phyloP scores from a whole-genome alignment of 2,113 vertebrate species.

The Forbesichthys agassizii region DNA sequence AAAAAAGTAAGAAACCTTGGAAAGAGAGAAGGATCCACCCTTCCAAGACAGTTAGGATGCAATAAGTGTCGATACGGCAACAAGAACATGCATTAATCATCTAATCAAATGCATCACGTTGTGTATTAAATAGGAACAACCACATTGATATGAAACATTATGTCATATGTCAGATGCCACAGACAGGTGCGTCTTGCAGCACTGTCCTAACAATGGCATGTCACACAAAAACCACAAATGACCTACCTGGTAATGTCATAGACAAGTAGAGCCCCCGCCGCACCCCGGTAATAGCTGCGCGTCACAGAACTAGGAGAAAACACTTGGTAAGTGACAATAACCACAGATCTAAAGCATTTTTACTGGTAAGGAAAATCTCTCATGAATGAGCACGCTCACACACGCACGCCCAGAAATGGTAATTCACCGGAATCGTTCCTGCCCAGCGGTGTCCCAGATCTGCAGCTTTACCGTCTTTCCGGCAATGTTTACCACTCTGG shows the following conservation, averaged over 20 bases:
- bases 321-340: constrained; percentile 5
- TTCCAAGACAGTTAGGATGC: too few relatives aligned
- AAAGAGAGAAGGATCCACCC: too few relatives aligned
- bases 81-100: too few relatives aligned
- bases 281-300: constrained; percentile 91
- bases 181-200: too few relatives aligned
- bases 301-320: constrained; percentile 83
- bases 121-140: too few relatives aligned
- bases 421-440: constrained; percentile 88
- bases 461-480: constrained; percentile 93
- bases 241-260: constrained; percentile 92
- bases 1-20: too few relatives aligned
- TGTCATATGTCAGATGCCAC: too few relatives aligned
- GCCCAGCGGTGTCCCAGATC: constrained; percentile 94
- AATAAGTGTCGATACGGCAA: too few relatives aligned
- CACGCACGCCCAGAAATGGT: not conserved
- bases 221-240: not conserved
- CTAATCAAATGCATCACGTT: too few relatives aligned
- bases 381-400: not conserved
- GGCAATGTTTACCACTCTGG: constrained; percentile 88
- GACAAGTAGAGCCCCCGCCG: constrained; percentile 88
- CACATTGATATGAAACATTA: too few relatives aligned
- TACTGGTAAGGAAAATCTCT: not conserved
- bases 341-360: not conserved
- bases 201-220: too few relatives aligned